Evolutionary conservation across 2,797 vertebrate genomes (phyloP).

Genomic region (Sebastes taczanowskii): DNA sequence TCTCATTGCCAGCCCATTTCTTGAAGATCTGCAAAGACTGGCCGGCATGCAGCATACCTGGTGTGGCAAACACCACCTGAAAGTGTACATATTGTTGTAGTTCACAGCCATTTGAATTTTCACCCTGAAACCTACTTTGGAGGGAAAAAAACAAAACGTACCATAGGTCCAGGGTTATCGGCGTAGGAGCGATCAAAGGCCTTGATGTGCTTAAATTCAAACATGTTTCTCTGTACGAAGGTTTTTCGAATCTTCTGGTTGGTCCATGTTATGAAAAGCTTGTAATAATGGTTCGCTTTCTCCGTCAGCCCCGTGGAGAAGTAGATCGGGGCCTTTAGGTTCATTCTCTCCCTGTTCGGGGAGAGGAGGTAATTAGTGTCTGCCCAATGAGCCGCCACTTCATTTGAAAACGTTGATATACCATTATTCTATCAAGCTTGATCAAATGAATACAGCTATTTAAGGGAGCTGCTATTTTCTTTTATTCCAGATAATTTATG

Average conservation of each 20-base stretch:
- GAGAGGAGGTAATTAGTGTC: conserved; percentile 1
- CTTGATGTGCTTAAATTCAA: conserved; percentile 99
- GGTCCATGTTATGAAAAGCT: conserved; percentile 99
- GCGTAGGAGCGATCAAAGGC: conserved; percentile 94
- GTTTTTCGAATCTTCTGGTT: conserved; percentile 99
- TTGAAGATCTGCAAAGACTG: conserved; percentile 99
- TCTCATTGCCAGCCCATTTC: conserved; percentile 98
- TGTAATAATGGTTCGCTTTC: conserved; percentile 99
- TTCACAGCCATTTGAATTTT: neutral
- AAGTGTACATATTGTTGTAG: neutral
- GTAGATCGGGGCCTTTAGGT: conserved; percentile 97
- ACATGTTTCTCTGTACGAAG: conserved; percentile 99
- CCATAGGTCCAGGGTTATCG: conserved; percentile 97
- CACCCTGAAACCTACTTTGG: neutral
- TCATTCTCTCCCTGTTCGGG: conserved; percentile 93
- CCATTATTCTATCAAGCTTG: conserved; percentile 12
- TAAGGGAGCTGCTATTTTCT: neutral
- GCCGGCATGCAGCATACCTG: conserved; percentile 97
- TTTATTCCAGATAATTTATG: neutral
- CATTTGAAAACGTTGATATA: neutral
- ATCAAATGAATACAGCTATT: neutral
- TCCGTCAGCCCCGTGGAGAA: conserved; percentile 98
- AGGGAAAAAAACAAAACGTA: conserved; percentile 28
- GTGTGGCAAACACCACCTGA: conserved; percentile 97
- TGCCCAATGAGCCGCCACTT: neutral